Evolutionary conservation across 2,888 invertebrate species (phyloP), one percentile per base, ranked within the genome.

Genomic region (Cremastinae sp.): DNA sequence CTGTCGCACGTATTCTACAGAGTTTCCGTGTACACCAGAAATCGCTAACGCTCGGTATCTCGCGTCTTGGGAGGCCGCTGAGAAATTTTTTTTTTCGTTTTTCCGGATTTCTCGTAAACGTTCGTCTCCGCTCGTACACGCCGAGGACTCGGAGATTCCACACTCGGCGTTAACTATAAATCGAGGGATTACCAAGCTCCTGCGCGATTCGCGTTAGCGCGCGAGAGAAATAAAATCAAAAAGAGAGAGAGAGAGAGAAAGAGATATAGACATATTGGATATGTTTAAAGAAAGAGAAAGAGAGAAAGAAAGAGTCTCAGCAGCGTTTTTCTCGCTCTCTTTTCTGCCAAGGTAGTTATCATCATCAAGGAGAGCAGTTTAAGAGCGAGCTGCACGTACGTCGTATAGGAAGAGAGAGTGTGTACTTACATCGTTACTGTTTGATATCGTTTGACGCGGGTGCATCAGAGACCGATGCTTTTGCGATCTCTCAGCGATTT

Each of bases 401-500:
- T 78, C 82, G 14, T 9, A 12, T 8, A 0, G 45, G 45, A n/a
- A 22, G 64, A 74, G 76, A 81, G 81, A 75, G 78, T 79, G 82
- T 70, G 75, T 65, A 53, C 53, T 61, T 41, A 45, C 54, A 61
- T 76, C 73, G 76, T 77, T 77, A 74, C 70, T 54, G 47, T 68
- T 54, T 59, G 59, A 61, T 69, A 59, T 66, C 65, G 59, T 58
- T 61, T 65, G 70, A 77, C 76, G 73, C 73, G 71, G 53, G 49
- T 84, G 84, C 80, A 28, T 28, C 28, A 28, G 28, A 75, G 80
- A 79, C 78, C 74, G 79, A 45, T 82, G 78, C 81, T 80, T n/a
- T 45, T 69, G 65, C 20, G 10, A 14, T 10, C 7, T 22, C 51
- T 53, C 34, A 49, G 7, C 20, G 47, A 77, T 71, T 72, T 81